Base-by-base conservation (phyloP, 2,888 invertebrate genomes). In the Thumatha senex region DNA sequence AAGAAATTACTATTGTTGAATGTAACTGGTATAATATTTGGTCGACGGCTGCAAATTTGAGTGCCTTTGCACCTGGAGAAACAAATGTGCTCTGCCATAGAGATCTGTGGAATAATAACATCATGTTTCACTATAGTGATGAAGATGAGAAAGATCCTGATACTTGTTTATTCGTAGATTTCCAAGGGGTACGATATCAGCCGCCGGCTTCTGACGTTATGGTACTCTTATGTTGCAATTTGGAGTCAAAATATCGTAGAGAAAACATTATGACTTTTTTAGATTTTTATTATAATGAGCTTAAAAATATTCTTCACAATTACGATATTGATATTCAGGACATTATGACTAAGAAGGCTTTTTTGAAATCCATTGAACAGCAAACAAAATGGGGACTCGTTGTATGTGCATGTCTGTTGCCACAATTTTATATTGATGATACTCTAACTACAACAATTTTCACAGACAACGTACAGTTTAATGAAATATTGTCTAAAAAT, bases 161-260 rank as follows among this genome's bases (percentile, higher is more conserved):
- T 1, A 91, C 93, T 29, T 94, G 95, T 61, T 72, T 94, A 31
- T 73, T 96, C 9, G 93, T 96, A 1, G 96, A 96, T 76, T 96
- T 94, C 68, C 96, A 96, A 79, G 86, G 95, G 44, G 83, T 92
- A 0, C 89, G 94, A 24, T 95, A 94, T 70, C 93, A 93, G 12
- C 95, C 95, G 0, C 94, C 95, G 0, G 92, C 94, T 14, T 89
- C 94, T 40, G 96, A 96, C 64, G 82, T 94, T 1, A 89, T 93
- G 74, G 76, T 92, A 24, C 79, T 93, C 18, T 76, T 95, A 1
- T 92, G 92, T 66, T 86, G 94, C 45, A 93, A 93, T 65, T 78
- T 93, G 30, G 84, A 92, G 11, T 77, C 83, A 1, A 75, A 78
- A 44, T 86, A 90, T 48, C 80, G 94, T n/a, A 81, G 92, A 58